phyloP scores from a whole-genome alignment of 2,797 vertebrate genomes.

The Megaceryle alcyon region DNA sequence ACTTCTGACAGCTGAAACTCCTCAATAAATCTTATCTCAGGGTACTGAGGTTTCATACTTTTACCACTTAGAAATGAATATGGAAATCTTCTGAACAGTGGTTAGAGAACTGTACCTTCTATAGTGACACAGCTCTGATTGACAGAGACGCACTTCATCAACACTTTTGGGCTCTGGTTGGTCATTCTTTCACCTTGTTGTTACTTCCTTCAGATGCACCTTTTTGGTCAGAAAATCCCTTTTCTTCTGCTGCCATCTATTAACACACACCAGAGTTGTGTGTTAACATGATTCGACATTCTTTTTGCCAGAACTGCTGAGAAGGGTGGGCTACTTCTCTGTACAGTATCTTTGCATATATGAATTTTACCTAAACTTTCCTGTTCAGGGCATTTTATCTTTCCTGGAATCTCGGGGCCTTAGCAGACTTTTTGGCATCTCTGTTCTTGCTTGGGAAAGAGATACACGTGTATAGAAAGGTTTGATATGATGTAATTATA shows the following conservation, averaged over 20 bases:
- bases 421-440: neutral
- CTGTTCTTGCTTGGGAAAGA: neutral
- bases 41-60: neutral
- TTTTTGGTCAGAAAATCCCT: neutral
- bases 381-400: neutral
- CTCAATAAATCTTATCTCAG: neutral
- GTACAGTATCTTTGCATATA: neutral
- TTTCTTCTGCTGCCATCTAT: neutral
- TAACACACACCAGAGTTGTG: neutral
- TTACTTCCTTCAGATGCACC: rapidly evolving
- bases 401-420: neutral
- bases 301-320: neutral
- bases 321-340: neutral
- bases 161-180: neutral
- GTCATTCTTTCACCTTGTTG: neutral
- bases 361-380: neutral
- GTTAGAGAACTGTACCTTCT: neutral
- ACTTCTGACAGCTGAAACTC: neutral
- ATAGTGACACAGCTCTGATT: neutral
- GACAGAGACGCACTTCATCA: neutral
- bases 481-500: neutral
- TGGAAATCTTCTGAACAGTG: neutral
- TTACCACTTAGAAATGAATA: neutral
- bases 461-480: neutral
- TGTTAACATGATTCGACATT: neutral